Conservation (phyloP, 1,140 invertebrate genomes). For the Papilio helenus region DNA sequence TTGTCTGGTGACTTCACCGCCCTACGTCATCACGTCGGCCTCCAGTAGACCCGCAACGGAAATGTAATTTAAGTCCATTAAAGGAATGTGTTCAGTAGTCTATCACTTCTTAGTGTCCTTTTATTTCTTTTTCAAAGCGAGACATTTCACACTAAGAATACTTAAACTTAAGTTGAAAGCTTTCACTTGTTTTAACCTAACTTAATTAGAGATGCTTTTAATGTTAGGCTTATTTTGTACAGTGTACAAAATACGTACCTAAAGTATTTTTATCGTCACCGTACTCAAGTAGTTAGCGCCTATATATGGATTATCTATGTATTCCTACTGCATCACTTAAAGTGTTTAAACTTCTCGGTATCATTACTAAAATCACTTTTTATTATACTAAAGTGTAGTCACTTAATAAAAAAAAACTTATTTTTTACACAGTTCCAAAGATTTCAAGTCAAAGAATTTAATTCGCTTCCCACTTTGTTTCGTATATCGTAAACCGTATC, state of each 20-base stretch:
- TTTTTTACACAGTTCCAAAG: too few species aligned
- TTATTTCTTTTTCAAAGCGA: neutral
- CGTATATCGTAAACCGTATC: too few species aligned
- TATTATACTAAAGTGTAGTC: too few species aligned
- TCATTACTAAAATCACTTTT: neutral
- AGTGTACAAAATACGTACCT: too few species aligned
- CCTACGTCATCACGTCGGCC: conserved; percentile 12
- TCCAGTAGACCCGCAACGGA: neutral
- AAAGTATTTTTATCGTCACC: too few species aligned
- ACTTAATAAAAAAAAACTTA: too few species aligned
- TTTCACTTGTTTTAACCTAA: neutral
- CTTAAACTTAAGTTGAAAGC: neutral
- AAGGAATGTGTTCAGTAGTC: conserved; percentile 2
- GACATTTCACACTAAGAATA: neutral
- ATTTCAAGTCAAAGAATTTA: too few species aligned
- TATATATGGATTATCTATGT: neutral
- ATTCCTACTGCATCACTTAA: neutral
- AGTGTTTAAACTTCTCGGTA: neutral
- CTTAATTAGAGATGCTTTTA: too few species aligned
- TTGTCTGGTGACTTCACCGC: conserved; percentile 14
- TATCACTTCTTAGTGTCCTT: neutral
- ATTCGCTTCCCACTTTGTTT: too few species aligned
- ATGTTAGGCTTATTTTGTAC: too few species aligned
- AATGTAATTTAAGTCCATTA: neutral
- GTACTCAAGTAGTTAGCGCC: neutral